Conservation (phyloP, 2,888 invertebrate species). For the Acholoe squamosa region DNA sequence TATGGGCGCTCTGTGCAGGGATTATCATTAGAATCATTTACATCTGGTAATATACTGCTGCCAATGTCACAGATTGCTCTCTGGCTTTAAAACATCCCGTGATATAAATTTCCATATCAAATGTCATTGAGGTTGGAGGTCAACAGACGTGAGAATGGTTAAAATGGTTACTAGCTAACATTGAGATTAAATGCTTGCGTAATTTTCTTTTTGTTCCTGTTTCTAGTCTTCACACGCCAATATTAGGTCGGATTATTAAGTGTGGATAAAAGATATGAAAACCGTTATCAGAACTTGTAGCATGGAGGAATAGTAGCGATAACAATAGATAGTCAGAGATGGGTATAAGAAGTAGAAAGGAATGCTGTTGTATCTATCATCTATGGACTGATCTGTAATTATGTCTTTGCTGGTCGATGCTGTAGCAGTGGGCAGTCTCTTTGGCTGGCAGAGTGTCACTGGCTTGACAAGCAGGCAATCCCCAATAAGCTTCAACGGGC, state of each 20-base stretch:
- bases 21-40: conserved; percentile 22
- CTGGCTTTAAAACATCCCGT: background rate
- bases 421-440: background rate
- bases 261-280: background rate
- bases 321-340: background rate
- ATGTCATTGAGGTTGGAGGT: background rate
- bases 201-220: too few relatives aligned
- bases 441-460: too few relatives aligned
- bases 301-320: background rate
- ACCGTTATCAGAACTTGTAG: conserved; percentile 1
- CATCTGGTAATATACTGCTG: conserved; percentile 28
- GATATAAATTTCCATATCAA: background rate
- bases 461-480: too few relatives aligned
- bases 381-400: background rate
- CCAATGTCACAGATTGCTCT: conserved; percentile 32
- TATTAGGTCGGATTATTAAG: too few relatives aligned
- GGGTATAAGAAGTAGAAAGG: background rate
- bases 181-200: background rate
- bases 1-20: background rate
- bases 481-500: background rate
- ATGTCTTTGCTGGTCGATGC: background rate
- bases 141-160: background rate
- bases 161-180: background rate
- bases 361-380: background rate
- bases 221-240: too few relatives aligned